Evolutionary conservation across 2,888 invertebrate genomes (phyloP).

Genomic region (Malthinus flaveolus): DNA sequence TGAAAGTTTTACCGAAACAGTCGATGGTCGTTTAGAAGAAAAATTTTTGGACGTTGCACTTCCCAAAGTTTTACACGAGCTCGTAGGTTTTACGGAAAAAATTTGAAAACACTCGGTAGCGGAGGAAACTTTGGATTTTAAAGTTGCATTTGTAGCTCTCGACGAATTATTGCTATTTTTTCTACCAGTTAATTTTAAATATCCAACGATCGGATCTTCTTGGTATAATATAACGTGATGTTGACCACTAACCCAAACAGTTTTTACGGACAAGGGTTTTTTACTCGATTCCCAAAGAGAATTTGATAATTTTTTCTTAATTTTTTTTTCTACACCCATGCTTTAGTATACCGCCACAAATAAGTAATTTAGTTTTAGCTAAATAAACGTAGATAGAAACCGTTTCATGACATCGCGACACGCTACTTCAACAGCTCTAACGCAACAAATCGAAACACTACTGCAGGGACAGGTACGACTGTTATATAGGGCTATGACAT

Average conservation of each 20-base stretch:
- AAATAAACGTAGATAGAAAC: conserved; percentile 11
- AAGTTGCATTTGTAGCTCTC: not conserved
- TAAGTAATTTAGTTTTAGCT: conserved; percentile 1
- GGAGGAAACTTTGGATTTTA: not conserved
- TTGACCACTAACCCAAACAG: conserved; percentile 72
- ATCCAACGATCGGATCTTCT: conserved; percentile 59
- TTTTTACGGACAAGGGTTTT: conserved; percentile 60
- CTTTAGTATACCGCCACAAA: not conserved
- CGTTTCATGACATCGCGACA: conserved; percentile 27
- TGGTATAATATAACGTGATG: conserved; percentile 68
- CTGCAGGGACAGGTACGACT: conserved; percentile 45
- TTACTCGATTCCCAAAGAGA: conserved; percentile 62
- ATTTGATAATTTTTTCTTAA: not conserved
- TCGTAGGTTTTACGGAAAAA: not conserved
- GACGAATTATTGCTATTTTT: not conserved
- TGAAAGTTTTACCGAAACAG: conserved; percentile 35
- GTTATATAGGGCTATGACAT: conserved; percentile 42
- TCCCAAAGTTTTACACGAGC: not conserved
- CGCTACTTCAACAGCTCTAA: conserved; percentile 17
- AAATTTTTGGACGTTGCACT: not conserved
- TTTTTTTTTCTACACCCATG: not conserved
- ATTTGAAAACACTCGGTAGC: not conserved
- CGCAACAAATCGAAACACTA: conserved; percentile 20
- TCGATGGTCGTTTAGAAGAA: not conserved
- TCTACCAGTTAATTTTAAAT: conserved; percentile 5